Conservation (phyloP, 2,888 invertebrate genomes). For the Parasteatoda lunata region DNA sequence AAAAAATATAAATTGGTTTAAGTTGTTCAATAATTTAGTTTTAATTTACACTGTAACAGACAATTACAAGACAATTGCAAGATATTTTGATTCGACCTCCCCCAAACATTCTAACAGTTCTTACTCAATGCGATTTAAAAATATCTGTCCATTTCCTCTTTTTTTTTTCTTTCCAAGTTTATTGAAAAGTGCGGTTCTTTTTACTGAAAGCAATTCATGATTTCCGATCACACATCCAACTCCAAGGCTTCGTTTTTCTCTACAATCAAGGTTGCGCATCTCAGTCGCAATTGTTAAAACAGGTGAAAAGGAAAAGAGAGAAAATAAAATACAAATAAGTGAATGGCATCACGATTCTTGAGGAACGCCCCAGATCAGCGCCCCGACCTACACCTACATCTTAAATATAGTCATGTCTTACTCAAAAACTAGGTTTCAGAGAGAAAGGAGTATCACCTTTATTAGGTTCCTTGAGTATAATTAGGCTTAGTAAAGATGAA, state of each 20-base stretch:
- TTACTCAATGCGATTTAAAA: too few relatives aligned
- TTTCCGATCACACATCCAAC: background rate
- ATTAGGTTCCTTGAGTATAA: background rate
- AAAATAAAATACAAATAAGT: too few relatives aligned
- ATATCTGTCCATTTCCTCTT: too few relatives aligned
- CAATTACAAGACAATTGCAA: too few relatives aligned
- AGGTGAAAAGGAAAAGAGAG: background rate
- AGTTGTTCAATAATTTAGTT: too few relatives aligned
- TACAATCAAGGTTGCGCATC: background rate
- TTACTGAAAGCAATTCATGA: too few relatives aligned
- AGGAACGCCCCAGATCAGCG: slow-evolving; percentile 3
- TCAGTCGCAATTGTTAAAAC: background rate
- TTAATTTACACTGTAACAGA: too few relatives aligned
- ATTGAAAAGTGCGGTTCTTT: too few relatives aligned
- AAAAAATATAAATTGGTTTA: too few relatives aligned
- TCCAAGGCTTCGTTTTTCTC: background rate
- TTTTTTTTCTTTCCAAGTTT: too few relatives aligned
- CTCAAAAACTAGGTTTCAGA: background rate
- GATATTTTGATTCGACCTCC: too few relatives aligned
- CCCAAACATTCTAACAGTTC: too few relatives aligned
- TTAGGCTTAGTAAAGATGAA: background rate
- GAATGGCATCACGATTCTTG: background rate
- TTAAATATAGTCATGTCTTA: background rate
- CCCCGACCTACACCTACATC: slow-evolving; percentile 3
- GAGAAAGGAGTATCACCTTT: background rate